A percentile compares a stretch with the other conserved stretches of the same genome.
phyloP scores from a whole-genome alignment of 1,140 invertebrate genomes.

The Zaprionus camerounensis region DNA sequence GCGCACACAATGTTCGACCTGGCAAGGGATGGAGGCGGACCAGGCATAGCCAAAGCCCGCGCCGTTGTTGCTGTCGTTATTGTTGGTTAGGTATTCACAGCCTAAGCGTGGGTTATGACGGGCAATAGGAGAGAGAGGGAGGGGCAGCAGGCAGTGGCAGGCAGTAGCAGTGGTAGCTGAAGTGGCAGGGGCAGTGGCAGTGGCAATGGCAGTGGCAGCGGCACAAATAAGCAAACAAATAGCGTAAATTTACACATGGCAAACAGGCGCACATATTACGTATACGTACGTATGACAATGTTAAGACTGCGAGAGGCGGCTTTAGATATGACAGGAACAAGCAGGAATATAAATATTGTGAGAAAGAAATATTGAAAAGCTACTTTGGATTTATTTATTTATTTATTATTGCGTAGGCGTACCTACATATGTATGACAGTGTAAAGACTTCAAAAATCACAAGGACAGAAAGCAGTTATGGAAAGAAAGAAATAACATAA shows the following conservation, averaged over 20 bases:
- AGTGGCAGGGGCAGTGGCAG: not conserved
- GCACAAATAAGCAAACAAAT: slow-evolving; percentile 37
- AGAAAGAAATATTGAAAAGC: not conserved
- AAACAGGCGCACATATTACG: slow-evolving; percentile 17
- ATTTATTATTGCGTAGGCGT: too few species aligned
- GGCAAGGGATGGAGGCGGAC: not conserved
- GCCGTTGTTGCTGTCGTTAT: slow-evolving; percentile 24
- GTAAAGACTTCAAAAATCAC: too few species aligned
- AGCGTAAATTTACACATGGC: slow-evolving; percentile 9
- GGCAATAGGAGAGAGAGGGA: not conserved
- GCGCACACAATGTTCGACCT: slow-evolving; percentile 11
- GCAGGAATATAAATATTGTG: not conserved
- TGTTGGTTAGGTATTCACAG: slow-evolving; percentile 67
- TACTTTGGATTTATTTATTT: too few species aligned
- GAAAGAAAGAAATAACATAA: too few species aligned
- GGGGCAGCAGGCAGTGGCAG: too few species aligned
- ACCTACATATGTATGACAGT: too few species aligned
- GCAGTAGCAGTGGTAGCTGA: not conserved
- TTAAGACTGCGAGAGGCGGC: slow-evolving; percentile 24
- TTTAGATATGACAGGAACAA: not conserved
- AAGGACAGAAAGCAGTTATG: too few species aligned
- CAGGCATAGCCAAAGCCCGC: not conserved
- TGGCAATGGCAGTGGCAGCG: slow-evolving; percentile 20
- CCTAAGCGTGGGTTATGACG: not conserved
- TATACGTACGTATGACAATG: not conserved